Evolutionary conservation across 2,888 invertebrate genomes (phyloP).

Genomic region (Suillia variegata): DNA sequence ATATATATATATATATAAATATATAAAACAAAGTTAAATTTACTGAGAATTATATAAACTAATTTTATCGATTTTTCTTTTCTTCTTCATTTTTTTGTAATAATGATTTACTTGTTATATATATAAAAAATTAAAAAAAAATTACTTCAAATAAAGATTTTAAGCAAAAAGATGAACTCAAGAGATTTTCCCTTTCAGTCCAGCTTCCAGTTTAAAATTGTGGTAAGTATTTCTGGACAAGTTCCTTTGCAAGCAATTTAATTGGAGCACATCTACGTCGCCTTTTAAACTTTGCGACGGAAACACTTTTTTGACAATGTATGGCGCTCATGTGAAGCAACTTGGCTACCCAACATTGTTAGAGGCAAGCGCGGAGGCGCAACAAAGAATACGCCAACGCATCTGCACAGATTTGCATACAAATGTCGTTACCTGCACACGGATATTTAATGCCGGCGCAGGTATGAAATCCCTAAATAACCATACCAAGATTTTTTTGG

Average conservation of each 20-base stretch:
- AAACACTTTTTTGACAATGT: too few relatives aligned
- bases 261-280: too few relatives aligned
- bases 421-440: slow-evolving; percentile 24
- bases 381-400: too few relatives aligned
- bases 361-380: too few relatives aligned
- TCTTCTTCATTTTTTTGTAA: slow-evolving; percentile 6
- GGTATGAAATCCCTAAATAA: too few relatives aligned
- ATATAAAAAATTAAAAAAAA: slow-evolving; percentile 13
- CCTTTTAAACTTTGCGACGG: too few relatives aligned
- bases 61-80: slow-evolving; percentile 27
- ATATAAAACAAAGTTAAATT: slow-evolving; percentile 25
- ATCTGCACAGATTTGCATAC: slow-evolving; percentile 20
- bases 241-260: too few relatives aligned
- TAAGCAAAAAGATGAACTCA: slow-evolving; percentile 30
- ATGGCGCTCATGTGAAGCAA: too few relatives aligned
- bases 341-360: too few relatives aligned
- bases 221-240: too few relatives aligned
- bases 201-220: slow-evolving; percentile 12
- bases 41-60: slow-evolving; percentile 23
- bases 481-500: too few relatives aligned
- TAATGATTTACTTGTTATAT: neutral
- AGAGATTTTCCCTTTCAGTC: slow-evolving; percentile 4
- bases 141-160: slow-evolving; percentile 50
- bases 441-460: too few relatives aligned
- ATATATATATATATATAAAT: slow-evolving; percentile 22